These are phyloP conservation scores for Drosophila guanche DNA, from an alignment of 1,140 invertebrate species.

Conservation along the genomic window DNA sequence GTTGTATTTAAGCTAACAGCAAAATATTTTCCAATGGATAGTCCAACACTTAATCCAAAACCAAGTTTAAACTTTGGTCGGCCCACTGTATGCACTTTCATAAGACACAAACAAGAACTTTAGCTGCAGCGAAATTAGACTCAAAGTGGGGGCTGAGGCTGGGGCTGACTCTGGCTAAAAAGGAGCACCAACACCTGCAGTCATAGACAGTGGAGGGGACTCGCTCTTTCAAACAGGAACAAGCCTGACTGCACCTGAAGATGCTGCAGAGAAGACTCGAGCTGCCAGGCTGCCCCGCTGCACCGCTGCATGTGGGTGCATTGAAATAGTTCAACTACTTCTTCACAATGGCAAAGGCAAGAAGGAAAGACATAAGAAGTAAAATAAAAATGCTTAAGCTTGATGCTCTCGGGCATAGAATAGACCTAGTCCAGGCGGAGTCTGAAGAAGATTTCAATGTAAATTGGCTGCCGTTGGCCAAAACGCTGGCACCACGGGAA, in stretches of 20 bases:
- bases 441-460: slow-evolving; percentile 68
- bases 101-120: slow-evolving; percentile 78
- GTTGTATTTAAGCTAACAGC: too few relatives aligned
- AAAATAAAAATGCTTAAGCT: slow-evolving; percentile 29
- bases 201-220: slow-evolving; percentile 49
- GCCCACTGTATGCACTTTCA: slow-evolving; percentile 58
- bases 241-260: slow-evolving; percentile 51
- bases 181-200: slow-evolving; percentile 69
- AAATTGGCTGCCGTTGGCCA: slow-evolving; percentile 65
- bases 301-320: slow-evolving; percentile 65
- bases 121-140: slow-evolving; percentile 74
- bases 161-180: slow-evolving; percentile 28
- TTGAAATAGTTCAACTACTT: slow-evolving; percentile 75
- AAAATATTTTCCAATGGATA: too few relatives aligned
- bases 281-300: slow-evolving; percentile 8
- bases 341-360: slow-evolving; percentile 49
- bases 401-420: slow-evolving; percentile 22
- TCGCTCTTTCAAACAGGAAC: slow-evolving; percentile 3
- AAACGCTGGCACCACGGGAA: slow-evolving; percentile 60
- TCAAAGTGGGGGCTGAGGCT: slow-evolving; percentile 15
- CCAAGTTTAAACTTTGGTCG: slow-evolving; percentile 44
- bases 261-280: slow-evolving; percentile 35
- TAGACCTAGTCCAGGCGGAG: slow-evolving; percentile 12
- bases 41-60: too few relatives aligned
- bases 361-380: slow-evolving; percentile 9